Evolutionary conservation across 2,113 vertebrate genomes (phyloP).

Genomic region (Numida meleagris): DNA sequence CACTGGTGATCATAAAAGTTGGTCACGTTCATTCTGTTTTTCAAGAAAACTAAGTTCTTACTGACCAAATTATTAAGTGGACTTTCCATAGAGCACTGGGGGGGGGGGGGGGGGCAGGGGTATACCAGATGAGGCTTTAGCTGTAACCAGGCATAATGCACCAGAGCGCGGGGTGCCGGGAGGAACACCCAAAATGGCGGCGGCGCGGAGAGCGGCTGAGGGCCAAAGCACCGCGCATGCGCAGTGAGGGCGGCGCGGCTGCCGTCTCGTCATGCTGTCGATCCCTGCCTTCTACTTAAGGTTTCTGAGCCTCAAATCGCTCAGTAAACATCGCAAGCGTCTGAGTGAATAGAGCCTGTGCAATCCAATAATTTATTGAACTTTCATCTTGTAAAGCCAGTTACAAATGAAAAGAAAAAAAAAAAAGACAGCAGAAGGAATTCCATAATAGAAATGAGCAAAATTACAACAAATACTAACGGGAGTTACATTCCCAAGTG

Average conservation of each 20-base stretch:
- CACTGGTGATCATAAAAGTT: neutral
- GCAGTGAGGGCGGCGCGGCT: neutral
- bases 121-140: too few relatives aligned
- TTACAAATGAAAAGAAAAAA: slow-evolving; percentile 86
- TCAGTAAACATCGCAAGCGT: neutral
- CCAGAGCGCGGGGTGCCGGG: too few relatives aligned
- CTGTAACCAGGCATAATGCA: too few relatives aligned
- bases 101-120: too few relatives aligned
- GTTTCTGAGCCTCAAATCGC: accelerated
- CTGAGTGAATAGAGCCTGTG: slow-evolving; percentile 42
- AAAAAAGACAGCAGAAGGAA: slow-evolving; percentile 71
- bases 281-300: neutral
- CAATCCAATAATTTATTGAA: slow-evolving; percentile 93
- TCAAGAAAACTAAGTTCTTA: neutral
- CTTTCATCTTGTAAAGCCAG: slow-evolving; percentile 88
- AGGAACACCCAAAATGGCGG: neutral
- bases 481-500: slow-evolving; percentile 78
- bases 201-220: too few relatives aligned
- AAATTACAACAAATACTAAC: slow-evolving; percentile 74
- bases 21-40: neutral
- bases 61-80: neutral
- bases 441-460: slow-evolving; percentile 79
- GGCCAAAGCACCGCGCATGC: neutral
- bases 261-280: accelerated
- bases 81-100: neutral